Evolutionary conservation across 2,113 vertebrate species (phyloP), one percentile per base, ranked within the genome.

Genomic region (Rhineura floridana): DNA sequence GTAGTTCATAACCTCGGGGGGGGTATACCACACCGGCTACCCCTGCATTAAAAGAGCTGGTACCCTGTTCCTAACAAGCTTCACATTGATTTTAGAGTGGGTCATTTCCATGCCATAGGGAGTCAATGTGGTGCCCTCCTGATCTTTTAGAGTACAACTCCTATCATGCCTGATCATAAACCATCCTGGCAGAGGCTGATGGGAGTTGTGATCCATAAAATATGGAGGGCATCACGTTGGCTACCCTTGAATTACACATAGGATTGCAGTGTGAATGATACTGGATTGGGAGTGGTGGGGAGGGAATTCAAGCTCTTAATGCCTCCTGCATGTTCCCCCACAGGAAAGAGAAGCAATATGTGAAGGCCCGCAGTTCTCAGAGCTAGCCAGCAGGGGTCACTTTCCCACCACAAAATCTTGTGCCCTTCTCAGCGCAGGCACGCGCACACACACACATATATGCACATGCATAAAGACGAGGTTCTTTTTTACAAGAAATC

Each of bases 301-400:
- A 72, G 39, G 36, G 15, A 72, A 72, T 39, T 4, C 6, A 59
- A 72, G 33, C 10, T 15, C 3, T 33, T n/a, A 33, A 12, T 19
- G 21, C 42, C 84, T 36, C 7, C 28, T 76, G n/a, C 21, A n/a
- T 69, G 62, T n/a, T 55, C 36, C 39, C 39, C 15, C 8, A 39
- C 2, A 12, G 36, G 21, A 6, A n/a, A 5, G 19, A 5, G 81
- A 72, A 81, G 44, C 39, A 63, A 11, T 21, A 7, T 81, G 28
- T 33, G 52, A 63, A 62, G 9, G 3, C 36, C 42, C 50, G 86
- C 50, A 75, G 42, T 3, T 63, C 69, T 83, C 13, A 67, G 2
- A 77, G 30, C 9, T 77, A 17, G 23, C 59, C 87, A 88, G 70
- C 36, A 88, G 87, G 42, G 70, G 87, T 44, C 78, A 62, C 44